Percentiles rank a stretch among this genome's conserved stretches.
These are phyloP conservation scores for Himalopsyche kuldschensis DNA, from an alignment of 2,888 invertebrate species.

Conservation along the genomic window DNA sequence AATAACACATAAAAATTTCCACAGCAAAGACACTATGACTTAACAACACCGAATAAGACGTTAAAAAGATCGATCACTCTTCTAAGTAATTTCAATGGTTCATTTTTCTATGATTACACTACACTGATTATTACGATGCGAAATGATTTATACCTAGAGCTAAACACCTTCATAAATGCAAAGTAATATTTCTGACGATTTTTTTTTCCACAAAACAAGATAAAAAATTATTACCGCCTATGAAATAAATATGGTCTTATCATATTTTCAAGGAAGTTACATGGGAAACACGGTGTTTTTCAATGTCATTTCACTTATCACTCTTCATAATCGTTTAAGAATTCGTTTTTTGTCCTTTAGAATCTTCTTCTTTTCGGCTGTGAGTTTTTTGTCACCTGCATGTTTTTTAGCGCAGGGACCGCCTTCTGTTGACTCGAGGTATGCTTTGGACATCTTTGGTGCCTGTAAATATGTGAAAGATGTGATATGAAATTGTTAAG, in stretches of 20 bases:
- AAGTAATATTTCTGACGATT: neutral
- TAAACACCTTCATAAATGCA: conserved; percentile 16
- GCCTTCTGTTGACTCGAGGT: conserved; percentile 54
- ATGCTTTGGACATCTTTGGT: conserved; percentile 56
- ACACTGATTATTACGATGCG: neutral
- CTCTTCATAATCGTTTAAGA: conserved; percentile 78
- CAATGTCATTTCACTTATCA: conserved; percentile 4
- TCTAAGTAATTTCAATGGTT: conserved; percentile 3
- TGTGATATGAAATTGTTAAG: too few species aligned
- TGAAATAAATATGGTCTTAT: neutral
- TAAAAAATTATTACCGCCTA: neutral
- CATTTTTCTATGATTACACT: neutral
- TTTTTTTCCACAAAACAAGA: neutral
- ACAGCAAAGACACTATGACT: conserved; percentile 21
- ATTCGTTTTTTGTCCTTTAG: conserved; percentile 84
- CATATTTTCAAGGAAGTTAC: neutral
- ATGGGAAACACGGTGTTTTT: neutral
- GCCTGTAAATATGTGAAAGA: conserved; percentile 47
- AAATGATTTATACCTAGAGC: neutral
- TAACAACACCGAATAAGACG: conserved; percentile 23
- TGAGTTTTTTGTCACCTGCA: conserved; percentile 75
- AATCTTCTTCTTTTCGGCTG: conserved; percentile 71
- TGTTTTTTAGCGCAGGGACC: conserved; percentile 84
- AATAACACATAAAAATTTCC: conserved; percentile 17
- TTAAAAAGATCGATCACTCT: conserved; percentile 11